Conservation (phyloP, 2,113 vertebrate genomes). For the Malurus elegans region DNA sequence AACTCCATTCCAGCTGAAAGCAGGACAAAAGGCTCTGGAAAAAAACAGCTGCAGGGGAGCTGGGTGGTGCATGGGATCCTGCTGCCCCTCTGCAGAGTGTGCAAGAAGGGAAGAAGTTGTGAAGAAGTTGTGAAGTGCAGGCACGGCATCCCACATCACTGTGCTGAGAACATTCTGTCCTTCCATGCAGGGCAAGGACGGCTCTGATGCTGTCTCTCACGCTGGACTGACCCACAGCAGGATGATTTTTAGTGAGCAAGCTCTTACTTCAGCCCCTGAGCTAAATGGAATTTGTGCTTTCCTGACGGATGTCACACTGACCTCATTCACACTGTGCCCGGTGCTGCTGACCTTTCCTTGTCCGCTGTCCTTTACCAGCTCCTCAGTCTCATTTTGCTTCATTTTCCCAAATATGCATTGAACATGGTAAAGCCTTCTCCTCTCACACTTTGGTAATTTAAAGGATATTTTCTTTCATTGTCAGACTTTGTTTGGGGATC, state of each 20-base stretch:
- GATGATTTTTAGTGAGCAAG: not conserved
- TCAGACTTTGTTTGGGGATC: not conserved
- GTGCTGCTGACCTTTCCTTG: not conserved
- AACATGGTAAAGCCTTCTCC: not conserved
- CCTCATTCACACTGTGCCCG: not conserved
- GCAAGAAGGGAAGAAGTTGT: too few relatives aligned
- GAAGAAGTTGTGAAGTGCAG: not conserved
- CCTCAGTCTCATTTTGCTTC: not conserved
- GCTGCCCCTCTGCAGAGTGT: not conserved
- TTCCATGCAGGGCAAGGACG: not conserved
- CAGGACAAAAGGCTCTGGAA: not conserved
- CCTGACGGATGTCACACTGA: not conserved
- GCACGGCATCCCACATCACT: fast-evolving
- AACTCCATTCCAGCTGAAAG: not conserved
- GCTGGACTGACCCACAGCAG: not conserved
- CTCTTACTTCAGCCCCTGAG: not conserved
- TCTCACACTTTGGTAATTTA: not conserved
- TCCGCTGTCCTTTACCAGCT: not conserved
- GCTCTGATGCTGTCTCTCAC: not conserved
- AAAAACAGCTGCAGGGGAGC: not conserved
- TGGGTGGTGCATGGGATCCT: not conserved
- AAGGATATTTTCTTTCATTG: not conserved
- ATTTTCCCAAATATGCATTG: not conserved
- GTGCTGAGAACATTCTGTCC: fast-evolving
- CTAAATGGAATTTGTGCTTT: not conserved